A percentile compares a stretch with the other conserved stretches of the same genome.
These are phyloP conservation scores for Cichlasoma orientale DNA, from an alignment of 2,797 vertebrate genomes.

Conservation along the genomic window DNA sequence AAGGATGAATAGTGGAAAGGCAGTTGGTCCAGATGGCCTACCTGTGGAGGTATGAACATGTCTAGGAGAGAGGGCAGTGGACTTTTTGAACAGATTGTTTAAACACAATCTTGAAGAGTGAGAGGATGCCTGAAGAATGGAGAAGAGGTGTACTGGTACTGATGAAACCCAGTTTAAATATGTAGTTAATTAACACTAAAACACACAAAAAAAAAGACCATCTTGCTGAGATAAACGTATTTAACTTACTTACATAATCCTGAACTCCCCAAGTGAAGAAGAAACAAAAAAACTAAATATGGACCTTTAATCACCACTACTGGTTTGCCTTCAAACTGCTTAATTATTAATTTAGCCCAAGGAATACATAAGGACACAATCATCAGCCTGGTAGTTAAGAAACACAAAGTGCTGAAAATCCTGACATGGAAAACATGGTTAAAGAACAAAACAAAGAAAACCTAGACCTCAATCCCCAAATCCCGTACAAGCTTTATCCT, in stretches of 20 bases:
- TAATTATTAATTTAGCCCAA: constrained; percentile 11
- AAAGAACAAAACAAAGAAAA: background rate
- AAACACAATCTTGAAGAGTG: background rate
- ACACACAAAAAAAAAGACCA: accelerated
- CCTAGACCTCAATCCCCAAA: accelerated
- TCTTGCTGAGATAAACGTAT: background rate
- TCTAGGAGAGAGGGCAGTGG: background rate
- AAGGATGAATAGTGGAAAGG: background rate
- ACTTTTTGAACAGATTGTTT: background rate
- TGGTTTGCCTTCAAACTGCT: background rate
- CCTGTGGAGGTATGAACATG: background rate
- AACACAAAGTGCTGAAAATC: background rate
- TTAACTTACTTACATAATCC: background rate
- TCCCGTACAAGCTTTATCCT: background rate
- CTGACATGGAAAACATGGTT: accelerated
- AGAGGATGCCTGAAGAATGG: background rate
- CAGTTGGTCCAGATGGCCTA: background rate
- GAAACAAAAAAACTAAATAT: background rate
- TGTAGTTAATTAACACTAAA: background rate
- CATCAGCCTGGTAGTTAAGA: background rate
- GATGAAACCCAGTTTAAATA: background rate
- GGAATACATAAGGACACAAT: background rate
- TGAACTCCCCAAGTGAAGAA: too few species aligned
- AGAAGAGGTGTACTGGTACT: background rate
- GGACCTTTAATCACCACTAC: background rate